A percentile compares a stretch with the other conserved stretches of the same genome.
Evolutionary conservation across 2,888 invertebrate genomes (phyloP).

Genomic region (Scaptodrosophila latifasciaeformis): DNA sequence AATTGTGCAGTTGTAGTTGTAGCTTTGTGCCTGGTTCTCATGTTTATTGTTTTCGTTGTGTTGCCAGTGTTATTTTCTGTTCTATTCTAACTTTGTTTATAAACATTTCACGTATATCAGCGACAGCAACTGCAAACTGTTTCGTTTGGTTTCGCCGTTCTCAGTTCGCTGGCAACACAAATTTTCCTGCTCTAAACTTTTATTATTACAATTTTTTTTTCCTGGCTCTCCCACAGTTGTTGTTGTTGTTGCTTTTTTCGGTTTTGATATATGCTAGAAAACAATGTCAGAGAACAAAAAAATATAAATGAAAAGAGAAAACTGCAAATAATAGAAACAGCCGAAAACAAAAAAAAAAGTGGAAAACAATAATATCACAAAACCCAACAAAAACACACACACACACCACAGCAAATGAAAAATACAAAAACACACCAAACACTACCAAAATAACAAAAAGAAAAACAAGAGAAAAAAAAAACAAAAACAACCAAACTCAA

Average conservation of each 20-base stretch:
- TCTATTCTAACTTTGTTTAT: slow-evolving; percentile 52
- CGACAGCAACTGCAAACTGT: slow-evolving; percentile 2
- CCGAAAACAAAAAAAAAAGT: slow-evolving; percentile 22
- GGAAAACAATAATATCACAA: slow-evolving; percentile 17
- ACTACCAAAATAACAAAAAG: slow-evolving; percentile 24
- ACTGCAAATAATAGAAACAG: slow-evolving; percentile 1
- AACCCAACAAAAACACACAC: slow-evolving; percentile 8
- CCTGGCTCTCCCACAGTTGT: slow-evolving; percentile 13
- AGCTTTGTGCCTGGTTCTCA: slow-evolving; percentile 29
- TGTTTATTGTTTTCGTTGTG: no score
- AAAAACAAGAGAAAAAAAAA: slow-evolving; percentile 14
- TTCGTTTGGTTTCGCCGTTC: background rate
- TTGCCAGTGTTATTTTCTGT: slow-evolving; percentile 23
- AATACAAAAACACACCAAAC: slow-evolving; percentile 9
- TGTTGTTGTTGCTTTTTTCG: no score
- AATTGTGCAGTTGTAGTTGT: no score
- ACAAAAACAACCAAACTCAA: background rate
- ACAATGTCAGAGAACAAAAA: slow-evolving; percentile 41
- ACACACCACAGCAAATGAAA: slow-evolving; percentile 22
- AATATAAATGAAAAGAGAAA: background rate
- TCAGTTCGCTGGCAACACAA: slow-evolving; percentile 36
- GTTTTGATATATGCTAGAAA: slow-evolving; percentile 27
- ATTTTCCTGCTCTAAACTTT: slow-evolving; percentile 57
- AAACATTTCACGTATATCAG: slow-evolving; percentile 62
- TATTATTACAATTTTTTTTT: slow-evolving; percentile 48